Conservation (phyloP, 2,797 vertebrate species). For the Tinamus major region DNA sequence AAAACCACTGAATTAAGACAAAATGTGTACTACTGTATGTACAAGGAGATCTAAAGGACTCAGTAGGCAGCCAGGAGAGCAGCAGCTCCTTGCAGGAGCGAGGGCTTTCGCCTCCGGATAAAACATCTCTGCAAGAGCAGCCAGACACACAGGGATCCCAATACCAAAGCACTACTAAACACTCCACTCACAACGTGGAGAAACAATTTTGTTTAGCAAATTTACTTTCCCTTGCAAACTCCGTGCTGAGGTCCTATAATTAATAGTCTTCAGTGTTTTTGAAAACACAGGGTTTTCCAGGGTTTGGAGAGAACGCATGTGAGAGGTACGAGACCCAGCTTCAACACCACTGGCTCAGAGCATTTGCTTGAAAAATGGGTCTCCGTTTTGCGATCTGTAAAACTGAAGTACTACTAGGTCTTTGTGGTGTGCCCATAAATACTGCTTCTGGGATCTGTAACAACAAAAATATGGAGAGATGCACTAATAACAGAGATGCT, state of each 20-base stretch:
- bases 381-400: not conserved
- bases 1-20: not conserved
- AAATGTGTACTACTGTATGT: not conserved
- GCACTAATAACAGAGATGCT: conserved; percentile 43
- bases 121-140: not conserved
- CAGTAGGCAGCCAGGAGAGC: not conserved
- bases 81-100: not conserved
- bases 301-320: not conserved
- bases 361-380: not conserved
- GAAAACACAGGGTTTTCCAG: not conserved
- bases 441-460: not conserved
- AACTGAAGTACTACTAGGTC: not conserved
- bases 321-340: not conserved
- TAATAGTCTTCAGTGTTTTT: not conserved
- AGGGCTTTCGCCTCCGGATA: not conserved
- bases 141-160: not conserved
- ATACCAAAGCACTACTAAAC: not conserved
- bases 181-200: not conserved
- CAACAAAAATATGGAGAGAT: conserved; percentile 7
- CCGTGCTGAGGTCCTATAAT: not conserved
- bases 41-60: not conserved
- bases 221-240: not conserved
- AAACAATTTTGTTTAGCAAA: not conserved
- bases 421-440: conserved; percentile 4
- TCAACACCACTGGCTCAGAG: not conserved